Percentiles rank a stretch among this genome's conserved stretches.
phyloP scores from a whole-genome alignment of 2,888 invertebrate species.

The Yponomeuta evonymella region DNA sequence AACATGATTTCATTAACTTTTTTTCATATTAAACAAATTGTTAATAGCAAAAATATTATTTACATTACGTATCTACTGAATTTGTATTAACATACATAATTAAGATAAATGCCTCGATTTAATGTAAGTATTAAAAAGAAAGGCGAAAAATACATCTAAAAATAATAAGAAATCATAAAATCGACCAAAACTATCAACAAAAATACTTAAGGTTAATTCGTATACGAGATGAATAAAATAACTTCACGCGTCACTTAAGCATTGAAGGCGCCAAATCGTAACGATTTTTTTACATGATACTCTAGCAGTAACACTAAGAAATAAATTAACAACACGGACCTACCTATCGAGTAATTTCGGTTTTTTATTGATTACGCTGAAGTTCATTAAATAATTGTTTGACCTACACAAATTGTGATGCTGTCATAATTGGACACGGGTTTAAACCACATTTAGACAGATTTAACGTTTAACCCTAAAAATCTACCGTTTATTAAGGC shows the following conservation, averaged over 20 bases:
- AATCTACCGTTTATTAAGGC: background rate
- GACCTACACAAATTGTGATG: too few species aligned
- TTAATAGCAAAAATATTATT: background rate
- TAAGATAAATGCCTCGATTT: conserved; percentile 14
- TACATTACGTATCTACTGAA: background rate
- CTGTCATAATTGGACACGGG: too few species aligned
- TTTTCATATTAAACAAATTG: background rate
- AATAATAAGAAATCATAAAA: conserved; percentile 26
- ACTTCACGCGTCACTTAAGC: background rate
- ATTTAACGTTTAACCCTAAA: background rate
- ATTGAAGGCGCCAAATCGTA: background rate
- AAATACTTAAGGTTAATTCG: background rate
- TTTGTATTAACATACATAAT: background rate
- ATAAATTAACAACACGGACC: conserved; percentile 28
- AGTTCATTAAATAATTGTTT: too few species aligned
- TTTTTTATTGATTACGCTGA: background rate
- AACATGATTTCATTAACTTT: background rate
- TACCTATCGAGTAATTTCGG: conserved; percentile 23
- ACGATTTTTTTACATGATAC: conserved; percentile 19
- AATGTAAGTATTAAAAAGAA: background rate
- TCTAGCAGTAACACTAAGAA: conserved; percentile 23
- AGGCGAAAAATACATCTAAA: conserved; percentile 22
- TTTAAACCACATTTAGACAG: too few species aligned
- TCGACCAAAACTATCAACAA: background rate
- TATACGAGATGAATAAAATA: background rate